Percentiles rank a stretch among this genome's conserved stretches.
Evolutionary conservation across 2,113 vertebrate species (phyloP).

Genomic region (Oriolus oriolus): DNA sequence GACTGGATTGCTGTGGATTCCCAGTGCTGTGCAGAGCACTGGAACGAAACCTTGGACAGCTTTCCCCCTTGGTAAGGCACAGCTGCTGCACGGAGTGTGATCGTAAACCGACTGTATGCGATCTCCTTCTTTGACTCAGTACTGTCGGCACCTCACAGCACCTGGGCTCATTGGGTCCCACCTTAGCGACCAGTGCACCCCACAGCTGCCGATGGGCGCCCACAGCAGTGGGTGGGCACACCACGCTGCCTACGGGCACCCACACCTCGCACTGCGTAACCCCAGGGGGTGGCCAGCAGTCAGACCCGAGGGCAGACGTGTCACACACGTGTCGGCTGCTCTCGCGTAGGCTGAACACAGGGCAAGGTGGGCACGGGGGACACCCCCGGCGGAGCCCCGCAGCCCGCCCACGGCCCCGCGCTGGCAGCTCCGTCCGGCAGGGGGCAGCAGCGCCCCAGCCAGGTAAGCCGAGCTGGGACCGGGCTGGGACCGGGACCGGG

Average conservation of each 20-base stretch:
- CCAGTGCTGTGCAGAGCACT: neutral
- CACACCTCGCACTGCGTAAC: neutral
- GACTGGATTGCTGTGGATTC: neutral
- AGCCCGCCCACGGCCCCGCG: too few relatives aligned
- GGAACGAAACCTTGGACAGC: neutral
- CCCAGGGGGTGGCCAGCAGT: neutral
- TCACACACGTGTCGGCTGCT: neutral
- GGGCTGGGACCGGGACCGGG: neutral
- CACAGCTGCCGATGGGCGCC: neutral
- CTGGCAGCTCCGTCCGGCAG: neutral
- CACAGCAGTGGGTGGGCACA: neutral
- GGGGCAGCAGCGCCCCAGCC: neutral
- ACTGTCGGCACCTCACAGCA: neutral
- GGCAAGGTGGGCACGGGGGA: neutral
- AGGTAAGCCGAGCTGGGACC: neutral
- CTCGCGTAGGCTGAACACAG: neutral
- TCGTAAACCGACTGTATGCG: accelerated
- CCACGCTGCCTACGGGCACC: neutral
- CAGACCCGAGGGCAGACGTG: neutral
- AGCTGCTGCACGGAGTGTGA: neutral
- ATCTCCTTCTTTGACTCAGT: neutral
- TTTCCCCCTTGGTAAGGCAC: neutral
- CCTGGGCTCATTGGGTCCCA: neutral
- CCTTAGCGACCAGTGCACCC: neutral
- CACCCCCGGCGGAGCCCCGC: neutral